Percentiles rank a stretch among this genome's conserved stretches.
These are phyloP conservation scores for Halcyon senegalensis DNA, from an alignment of 2,113 vertebrate genomes.

Conservation along the genomic window DNA sequence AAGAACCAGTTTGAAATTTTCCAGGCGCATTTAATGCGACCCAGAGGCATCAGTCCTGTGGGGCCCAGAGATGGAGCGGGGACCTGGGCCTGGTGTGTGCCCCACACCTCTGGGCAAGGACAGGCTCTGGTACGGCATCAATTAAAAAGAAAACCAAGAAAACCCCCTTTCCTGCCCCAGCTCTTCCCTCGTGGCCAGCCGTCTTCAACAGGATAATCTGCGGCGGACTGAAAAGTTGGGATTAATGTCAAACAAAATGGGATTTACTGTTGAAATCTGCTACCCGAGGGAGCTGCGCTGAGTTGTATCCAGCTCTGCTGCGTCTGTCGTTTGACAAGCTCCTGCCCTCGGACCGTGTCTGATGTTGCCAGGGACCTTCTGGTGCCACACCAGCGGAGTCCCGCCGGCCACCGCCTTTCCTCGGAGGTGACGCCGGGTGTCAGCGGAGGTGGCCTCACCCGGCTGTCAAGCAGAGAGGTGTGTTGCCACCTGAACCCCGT, in stretches of 20 bases:
- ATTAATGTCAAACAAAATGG: constrained; percentile 37
- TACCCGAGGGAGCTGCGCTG: background rate
- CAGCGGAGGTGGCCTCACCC: background rate
- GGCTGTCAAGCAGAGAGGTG: accelerated
- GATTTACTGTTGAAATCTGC: constrained; percentile 13
- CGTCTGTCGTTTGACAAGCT: background rate
- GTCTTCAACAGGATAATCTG: background rate
- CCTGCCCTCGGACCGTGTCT: accelerated
- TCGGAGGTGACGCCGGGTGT: accelerated
- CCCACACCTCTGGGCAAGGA: accelerated
- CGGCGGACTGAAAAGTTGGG: background rate
- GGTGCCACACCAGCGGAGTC: accelerated
- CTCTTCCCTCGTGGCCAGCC: accelerated
- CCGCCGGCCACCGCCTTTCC: background rate
- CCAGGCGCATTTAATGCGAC: background rate
- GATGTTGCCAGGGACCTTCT: background rate
- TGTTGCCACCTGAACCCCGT: accelerated
- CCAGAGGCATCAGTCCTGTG: background rate
- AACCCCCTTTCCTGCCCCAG: background rate
- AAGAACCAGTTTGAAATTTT: background rate
- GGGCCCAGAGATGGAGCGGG: background rate
- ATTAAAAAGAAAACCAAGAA: background rate
- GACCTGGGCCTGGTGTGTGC: accelerated
- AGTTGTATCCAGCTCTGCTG: accelerated
- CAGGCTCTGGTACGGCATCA: accelerated